Evolutionary conservation across 2,113 vertebrate species (phyloP).

Genomic region (Cephalopterus ornatus): DNA sequence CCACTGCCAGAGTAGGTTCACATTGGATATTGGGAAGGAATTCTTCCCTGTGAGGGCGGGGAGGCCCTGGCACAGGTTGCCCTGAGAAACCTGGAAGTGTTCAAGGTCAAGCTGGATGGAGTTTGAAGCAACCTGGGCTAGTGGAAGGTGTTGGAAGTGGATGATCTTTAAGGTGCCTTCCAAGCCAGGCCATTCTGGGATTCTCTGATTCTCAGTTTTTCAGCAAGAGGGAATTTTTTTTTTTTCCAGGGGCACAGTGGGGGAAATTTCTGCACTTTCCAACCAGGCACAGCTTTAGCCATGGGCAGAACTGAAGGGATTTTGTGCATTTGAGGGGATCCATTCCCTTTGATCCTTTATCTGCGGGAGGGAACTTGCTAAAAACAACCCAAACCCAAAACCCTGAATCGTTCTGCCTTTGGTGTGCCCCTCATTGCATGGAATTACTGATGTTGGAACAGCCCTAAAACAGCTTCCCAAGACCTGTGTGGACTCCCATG

Average conservation of each 20-base stretch:
- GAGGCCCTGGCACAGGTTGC: neutral
- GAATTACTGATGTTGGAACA: neutral
- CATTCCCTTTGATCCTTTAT: neutral
- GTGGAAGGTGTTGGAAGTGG: neutral
- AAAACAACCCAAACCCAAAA: neutral
- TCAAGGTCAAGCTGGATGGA: accelerated
- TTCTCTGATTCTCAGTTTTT: neutral
- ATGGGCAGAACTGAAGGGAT: accelerated
- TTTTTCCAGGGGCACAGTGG: neutral
- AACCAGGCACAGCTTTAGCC: accelerated
- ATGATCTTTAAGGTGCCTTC: neutral
- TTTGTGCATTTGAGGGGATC: neutral
- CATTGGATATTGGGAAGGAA: neutral
- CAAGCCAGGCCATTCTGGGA: neutral
- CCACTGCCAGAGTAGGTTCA: accelerated
- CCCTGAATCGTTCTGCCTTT: neutral
- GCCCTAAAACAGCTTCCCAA: neutral
- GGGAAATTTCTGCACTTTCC: neutral
- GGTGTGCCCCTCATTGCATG: accelerated
- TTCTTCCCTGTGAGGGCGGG: accelerated
- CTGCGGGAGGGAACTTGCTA: neutral
- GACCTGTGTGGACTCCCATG: neutral
- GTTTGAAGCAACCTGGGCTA: accelerated
- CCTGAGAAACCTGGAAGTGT: neutral
- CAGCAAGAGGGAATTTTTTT: neutral